These are phyloP conservation scores for Etheostoma nigrum DNA, from an alignment of 2,797 vertebrate species.

Conservation along the genomic window DNA sequence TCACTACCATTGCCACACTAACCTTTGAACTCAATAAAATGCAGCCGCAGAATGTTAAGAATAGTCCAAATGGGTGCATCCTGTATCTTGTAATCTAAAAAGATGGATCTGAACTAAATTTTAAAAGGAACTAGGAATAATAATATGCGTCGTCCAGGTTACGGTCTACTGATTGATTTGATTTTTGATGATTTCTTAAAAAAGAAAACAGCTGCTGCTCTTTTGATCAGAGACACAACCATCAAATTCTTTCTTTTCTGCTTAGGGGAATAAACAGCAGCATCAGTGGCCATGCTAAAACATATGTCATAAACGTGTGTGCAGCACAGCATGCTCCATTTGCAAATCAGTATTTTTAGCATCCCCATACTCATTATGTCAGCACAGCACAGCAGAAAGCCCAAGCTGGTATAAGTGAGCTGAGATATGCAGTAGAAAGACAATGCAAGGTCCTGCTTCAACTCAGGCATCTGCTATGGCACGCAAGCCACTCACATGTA, in stretches of 20 bases:
- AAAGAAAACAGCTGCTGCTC: constrained; percentile 2
- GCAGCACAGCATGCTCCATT: constrained; percentile 69
- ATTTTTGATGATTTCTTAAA: background rate
- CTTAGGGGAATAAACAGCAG: constrained; percentile 26
- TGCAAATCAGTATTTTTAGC: constrained; percentile 83
- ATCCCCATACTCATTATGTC: constrained; percentile 71
- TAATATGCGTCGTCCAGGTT: background rate
- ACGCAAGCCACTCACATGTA: constrained; percentile 1
- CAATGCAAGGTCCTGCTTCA: constrained; percentile 32
- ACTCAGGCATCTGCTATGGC: constrained; percentile 37
- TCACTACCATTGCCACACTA: constrained; percentile 48
- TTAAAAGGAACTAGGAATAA: background rate
- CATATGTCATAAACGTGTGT: constrained; percentile 57
- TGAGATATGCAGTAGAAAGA: constrained; percentile 49
- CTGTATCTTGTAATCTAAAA: background rate
- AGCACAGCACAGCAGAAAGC: constrained; percentile 65
- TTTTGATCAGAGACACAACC: background rate
- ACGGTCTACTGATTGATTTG: background rate
- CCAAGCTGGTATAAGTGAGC: constrained; percentile 46
- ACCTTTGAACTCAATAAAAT: constrained; percentile 48
- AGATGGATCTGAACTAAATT: background rate
- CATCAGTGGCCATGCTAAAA: constrained; percentile 40
- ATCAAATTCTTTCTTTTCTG: background rate
- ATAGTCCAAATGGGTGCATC: constrained; percentile 2
- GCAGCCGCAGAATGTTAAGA: background rate